Evolutionary conservation across 2,113 vertebrate species (phyloP), one percentile per base, ranked within the genome.

Genomic region (Clinocottus analis): DNA sequence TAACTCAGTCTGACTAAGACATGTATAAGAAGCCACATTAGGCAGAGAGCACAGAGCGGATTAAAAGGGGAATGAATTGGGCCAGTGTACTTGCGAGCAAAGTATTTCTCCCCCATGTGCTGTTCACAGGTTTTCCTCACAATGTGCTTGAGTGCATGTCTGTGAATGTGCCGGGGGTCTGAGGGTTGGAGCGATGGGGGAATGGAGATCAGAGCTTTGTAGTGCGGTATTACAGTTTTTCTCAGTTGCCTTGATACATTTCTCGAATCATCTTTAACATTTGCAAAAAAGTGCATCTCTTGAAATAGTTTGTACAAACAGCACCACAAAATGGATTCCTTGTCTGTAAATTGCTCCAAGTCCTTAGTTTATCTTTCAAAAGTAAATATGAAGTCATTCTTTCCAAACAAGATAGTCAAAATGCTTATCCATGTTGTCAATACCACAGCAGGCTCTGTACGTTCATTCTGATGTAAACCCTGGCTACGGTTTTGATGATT

Each of bases 41-140:
- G 84, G 89, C 85, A 85, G 89, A 87, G 80, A 89, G 85, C 88
- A 82, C 85, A 90, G 92, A 94, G 85, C 75, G 85, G 94, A 95
- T 95, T 94, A 95, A 79, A 89, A 69, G 19, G 79, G 82, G 84
- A 90, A 94, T 94, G 93, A 94, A 95, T 93, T 87, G 90, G 85
- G 87, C 87, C 90, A 92, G 93, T 95, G 92, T 94, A 90, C 83
- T n/a, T 92, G 72, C 21, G 25, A 67, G 80, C 35, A 79, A 92
- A 91, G 87, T 87, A 90, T 90, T 90, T 89, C 72, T 76, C 79
- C 70, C 82, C 77, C 87, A 90, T 91, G 88, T 87, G 83, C 79
- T 86, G 87, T 91, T 87, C 84, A 81, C 82, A 89, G 86, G 85
- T 87, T 90, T 72, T 87, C 75, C 84, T 75, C 29, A 63, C 66